phyloP scores from a whole-genome alignment of 2,797 vertebrate genomes.

The Tokudaia muenninki region DNA sequence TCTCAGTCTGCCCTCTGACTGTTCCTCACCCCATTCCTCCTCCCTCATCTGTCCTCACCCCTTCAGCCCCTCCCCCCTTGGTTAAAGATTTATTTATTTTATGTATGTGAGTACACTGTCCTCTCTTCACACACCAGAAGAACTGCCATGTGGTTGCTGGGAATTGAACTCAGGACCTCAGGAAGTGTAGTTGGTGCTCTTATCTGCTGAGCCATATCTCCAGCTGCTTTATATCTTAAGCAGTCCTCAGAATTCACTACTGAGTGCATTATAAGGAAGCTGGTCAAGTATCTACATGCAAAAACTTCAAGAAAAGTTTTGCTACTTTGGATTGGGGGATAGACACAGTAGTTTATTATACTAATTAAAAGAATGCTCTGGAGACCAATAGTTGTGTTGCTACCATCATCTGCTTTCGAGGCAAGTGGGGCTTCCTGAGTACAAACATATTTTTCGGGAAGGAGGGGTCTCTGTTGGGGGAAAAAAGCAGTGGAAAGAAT shows the following conservation, averaged over 20 bases:
- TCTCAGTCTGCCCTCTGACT: no score
- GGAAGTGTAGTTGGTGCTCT: no score
- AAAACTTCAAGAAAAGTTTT: not conserved
- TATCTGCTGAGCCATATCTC: no score
- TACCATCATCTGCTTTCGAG: conserved; percentile 28
- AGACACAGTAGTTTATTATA: not conserved
- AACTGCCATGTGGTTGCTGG: no score
- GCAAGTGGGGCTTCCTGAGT: conserved; percentile 62
- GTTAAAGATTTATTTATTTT: no score
- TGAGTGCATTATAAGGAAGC: conserved; percentile 17
- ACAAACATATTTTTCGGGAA: conserved; percentile 71
- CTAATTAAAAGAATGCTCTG: conserved; percentile 42
- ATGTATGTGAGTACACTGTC: no score
- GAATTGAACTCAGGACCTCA: no score
- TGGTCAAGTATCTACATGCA: not conserved
- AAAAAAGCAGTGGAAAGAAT: conserved; percentile 77
- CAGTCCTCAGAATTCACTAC: not conserved
- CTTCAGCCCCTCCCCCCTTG: no score
- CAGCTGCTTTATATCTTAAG: not conserved
- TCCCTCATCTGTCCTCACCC: no score
- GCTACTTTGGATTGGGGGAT: not conserved
- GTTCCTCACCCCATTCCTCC: no score
- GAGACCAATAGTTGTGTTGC: not conserved
- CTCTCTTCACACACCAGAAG: no score
- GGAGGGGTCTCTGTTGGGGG: conserved; percentile 46